Base-by-base conservation (phyloP, 2,113 vertebrate genomes). In the Siphamia tubifer region DNA sequence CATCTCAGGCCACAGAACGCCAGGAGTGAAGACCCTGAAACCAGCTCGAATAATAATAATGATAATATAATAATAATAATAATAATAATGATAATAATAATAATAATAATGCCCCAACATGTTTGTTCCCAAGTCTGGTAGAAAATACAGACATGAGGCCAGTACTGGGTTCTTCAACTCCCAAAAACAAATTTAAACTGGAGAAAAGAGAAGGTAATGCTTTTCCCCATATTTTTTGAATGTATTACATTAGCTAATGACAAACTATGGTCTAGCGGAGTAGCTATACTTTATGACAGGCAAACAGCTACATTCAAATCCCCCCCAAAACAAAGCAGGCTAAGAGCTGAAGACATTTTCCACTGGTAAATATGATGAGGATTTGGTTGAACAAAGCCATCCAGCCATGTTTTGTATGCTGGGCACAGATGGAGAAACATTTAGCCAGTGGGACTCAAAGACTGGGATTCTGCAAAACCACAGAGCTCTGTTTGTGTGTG, bases 101-200 rank as follows among this genome's bases (percentile, higher is more conserved):
- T 42, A 61, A 69, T 65, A 82, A 90, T 95, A 96, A 96, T 96
- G 96, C 95, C 96, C 95, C 82, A 85, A 91, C 87, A 76, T 88
- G 49, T 84, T 85, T 65, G 62, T 84, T 83, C 88, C 80, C 79
- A 75, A 47, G 68, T 63, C 79, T 88, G 81, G 85, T 55, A 53
- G 70, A 45, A 65, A 86, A 62, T 56, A 78, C 85, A 57, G 80
- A 85, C 76, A 72, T 78, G 76, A 77, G 62, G 77, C 79, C 66
- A 79, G 66, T 74, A 61, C 40, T 47, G 74, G 70, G 69, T 70
- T 63, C 78, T 74, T 67, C 21, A 73, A 71, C 60, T 9, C 62
- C 58, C 61, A 60, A 67, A 68, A 73, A 73, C 39, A 39, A 60
- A 54, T 53, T 27, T 1, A 47, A 69, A 44, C 56, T 40, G 66